phyloP scores from a whole-genome alignment of 2,797 vertebrate genomes.

The Sebastes cheni region DNA sequence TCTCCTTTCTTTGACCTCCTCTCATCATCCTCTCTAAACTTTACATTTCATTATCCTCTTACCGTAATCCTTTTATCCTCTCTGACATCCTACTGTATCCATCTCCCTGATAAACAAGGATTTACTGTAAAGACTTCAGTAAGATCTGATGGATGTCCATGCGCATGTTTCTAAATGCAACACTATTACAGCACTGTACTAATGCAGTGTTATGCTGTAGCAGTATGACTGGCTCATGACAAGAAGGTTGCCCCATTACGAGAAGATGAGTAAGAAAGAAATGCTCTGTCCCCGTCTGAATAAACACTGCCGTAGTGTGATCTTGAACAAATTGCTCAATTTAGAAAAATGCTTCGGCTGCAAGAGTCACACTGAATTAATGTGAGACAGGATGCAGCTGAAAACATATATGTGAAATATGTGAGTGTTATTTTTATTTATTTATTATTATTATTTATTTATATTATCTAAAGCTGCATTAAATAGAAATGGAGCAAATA shows the following conservation, averaged over 20 bases:
- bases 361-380: not conserved
- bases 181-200: not conserved
- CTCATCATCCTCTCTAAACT: conserved; percentile 63
- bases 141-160: conserved; percentile 1
- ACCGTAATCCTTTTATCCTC: conserved; percentile 66
- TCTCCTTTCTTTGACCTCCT: conserved; percentile 54
- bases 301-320: not conserved
- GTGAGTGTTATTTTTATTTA: no score
- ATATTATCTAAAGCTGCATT: not conserved
- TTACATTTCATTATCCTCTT: conserved; percentile 71
- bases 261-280: not conserved
- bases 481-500: no score
- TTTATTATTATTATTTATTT: no score
- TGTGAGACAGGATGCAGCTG: not conserved
- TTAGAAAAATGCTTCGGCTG: not conserved
- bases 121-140: conserved; percentile 6
- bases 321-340: conserved; percentile 8
- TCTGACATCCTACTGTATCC: conserved; percentile 25
- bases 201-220: not conserved
- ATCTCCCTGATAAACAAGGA: conserved; percentile 45
- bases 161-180: not conserved
- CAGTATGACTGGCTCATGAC: not conserved
- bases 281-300: not conserved
- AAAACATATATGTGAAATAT: not conserved
- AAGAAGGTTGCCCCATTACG: not conserved